A percentile compares a stretch with the other conserved stretches of the same genome.
Evolutionary conservation across 2,888 invertebrate genomes (phyloP).

Genomic region (Mimas tiliae): DNA sequence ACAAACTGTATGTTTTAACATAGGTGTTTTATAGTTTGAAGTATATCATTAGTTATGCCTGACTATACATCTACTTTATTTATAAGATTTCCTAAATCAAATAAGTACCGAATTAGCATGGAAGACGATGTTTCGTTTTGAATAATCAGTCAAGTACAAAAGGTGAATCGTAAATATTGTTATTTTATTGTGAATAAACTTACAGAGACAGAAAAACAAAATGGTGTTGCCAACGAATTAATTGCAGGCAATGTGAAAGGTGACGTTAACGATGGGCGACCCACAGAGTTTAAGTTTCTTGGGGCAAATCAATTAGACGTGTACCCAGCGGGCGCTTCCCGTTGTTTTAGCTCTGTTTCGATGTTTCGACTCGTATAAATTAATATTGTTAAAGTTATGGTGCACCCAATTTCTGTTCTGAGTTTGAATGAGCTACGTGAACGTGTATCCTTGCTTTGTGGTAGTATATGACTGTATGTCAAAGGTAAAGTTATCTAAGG

Average conservation of each 20-base stretch:
- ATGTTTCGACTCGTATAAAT: conserved; percentile 22
- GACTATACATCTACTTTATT: conserved; percentile 2
- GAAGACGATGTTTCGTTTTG: conserved; percentile 13
- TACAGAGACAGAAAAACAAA: conserved; percentile 29
- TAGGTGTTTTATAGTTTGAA: neutral
- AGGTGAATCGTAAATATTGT: conserved; percentile 19
- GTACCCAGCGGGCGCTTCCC: conserved; percentile 47
- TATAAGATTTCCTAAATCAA: neutral
- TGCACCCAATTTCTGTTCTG: conserved; percentile 10
- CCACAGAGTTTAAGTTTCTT: conserved; percentile 43
- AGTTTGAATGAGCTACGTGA: neutral
- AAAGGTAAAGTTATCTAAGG: neutral
- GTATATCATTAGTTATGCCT: conserved; percentile 14
- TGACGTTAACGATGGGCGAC: conserved; percentile 58
- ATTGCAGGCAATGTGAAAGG: conserved; percentile 58
- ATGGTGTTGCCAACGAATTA: conserved; percentile 52
- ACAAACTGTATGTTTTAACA: neutral
- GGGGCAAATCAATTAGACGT: conserved; percentile 58
- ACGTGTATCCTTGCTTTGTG: neutral
- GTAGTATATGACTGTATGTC: neutral
- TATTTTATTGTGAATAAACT: conserved; percentile 38
- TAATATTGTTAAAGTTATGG: conserved; percentile 22
- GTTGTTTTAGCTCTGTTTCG: conserved; percentile 14
- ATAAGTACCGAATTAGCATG: conserved; percentile 2
- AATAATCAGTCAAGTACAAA: conserved; percentile 28